Evolutionary conservation across 2,888 invertebrate genomes (phyloP).

Genomic region (Lamproptera curius): DNA sequence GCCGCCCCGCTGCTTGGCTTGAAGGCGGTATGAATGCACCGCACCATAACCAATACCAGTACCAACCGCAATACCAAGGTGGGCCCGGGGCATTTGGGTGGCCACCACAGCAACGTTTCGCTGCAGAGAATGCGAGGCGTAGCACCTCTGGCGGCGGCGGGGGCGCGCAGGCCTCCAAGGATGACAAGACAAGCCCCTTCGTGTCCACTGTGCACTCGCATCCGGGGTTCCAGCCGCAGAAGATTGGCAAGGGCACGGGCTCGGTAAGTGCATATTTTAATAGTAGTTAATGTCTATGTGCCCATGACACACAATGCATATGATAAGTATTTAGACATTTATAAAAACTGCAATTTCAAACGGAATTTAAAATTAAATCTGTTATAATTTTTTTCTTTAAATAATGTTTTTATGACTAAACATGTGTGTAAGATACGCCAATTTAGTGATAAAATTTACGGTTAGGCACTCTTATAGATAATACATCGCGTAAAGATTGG

Average conservation of each 20-base stretch:
- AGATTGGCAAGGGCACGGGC: slow-evolving; percentile 87
- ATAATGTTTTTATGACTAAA: too few species aligned
- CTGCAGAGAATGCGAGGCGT: slow-evolving; percentile 70
- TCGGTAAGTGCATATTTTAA: slow-evolving; percentile 45
- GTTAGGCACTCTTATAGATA: too few species aligned
- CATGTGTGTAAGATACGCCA: too few species aligned
- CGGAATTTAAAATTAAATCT: too few species aligned
- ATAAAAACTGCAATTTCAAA: too few species aligned
- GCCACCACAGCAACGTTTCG: slow-evolving; percentile 70
- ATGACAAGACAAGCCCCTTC: slow-evolving; percentile 90
- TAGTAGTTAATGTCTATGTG: too few species aligned
- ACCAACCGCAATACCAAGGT: slow-evolving; percentile 73
- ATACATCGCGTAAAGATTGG: too few species aligned
- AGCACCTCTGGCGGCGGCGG: slow-evolving; percentile 34
- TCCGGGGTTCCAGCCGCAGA: slow-evolving; percentile 95
- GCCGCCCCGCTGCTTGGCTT: slow-evolving; percentile 75
- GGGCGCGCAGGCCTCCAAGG: slow-evolving; percentile 55
- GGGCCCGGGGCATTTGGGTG: slow-evolving; percentile 51
- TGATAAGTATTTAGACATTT: too few species aligned
- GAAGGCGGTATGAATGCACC: slow-evolving; percentile 79
- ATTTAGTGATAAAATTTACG: background rate
- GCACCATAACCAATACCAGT: slow-evolving; percentile 76
- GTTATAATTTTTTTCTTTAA: too few species aligned
- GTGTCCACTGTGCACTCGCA: slow-evolving; percentile 93
- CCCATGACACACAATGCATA: too few species aligned